Evolutionary conservation across 2,888 invertebrate genomes (phyloP).

Genomic region (Hirudinaria manillensis): DNA sequence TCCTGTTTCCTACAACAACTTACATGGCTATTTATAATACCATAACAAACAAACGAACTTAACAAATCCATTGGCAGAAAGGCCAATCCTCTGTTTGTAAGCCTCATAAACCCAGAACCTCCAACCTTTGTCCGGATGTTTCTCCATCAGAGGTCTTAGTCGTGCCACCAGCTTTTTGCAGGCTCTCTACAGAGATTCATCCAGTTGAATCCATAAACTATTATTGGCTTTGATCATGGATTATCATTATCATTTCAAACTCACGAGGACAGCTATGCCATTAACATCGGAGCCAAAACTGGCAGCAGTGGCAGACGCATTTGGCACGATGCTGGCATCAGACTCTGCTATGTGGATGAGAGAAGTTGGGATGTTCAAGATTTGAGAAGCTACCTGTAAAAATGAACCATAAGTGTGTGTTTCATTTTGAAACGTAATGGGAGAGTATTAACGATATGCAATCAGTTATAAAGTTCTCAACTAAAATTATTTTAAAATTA

Average conservation of each 20-base stretch:
- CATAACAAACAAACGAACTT: conserved; percentile 31
- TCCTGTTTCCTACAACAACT: no score
- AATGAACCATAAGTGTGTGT: background rate
- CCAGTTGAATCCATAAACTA: background rate
- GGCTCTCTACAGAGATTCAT: conserved; percentile 61
- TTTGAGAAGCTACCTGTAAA: conserved; percentile 49
- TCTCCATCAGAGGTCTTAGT: conserved; percentile 68
- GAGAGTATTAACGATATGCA: background rate
- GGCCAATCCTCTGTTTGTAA: conserved; percentile 39
- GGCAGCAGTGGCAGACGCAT: conserved; percentile 51
- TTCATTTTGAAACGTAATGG: background rate
- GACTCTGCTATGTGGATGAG: conserved; percentile 49
- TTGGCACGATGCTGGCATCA: conserved; percentile 48
- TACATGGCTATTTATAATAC: no score
- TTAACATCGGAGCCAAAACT: conserved; percentile 50
- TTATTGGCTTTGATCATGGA: background rate
- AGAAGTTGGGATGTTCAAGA: conserved; percentile 44
- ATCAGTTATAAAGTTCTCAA: background rate
- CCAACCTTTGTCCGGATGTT: conserved; percentile 73
- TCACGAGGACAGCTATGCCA: conserved; percentile 49
- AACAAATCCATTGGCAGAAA: conserved; percentile 43
- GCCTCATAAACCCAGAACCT: conserved; percentile 65
- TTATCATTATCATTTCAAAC: conserved; percentile 17
- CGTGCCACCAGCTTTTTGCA: conserved; percentile 70
- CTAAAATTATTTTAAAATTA: no score